phyloP scores from a whole-genome alignment of 1,140 invertebrate species.

The Epicauta chinensis region DNA sequence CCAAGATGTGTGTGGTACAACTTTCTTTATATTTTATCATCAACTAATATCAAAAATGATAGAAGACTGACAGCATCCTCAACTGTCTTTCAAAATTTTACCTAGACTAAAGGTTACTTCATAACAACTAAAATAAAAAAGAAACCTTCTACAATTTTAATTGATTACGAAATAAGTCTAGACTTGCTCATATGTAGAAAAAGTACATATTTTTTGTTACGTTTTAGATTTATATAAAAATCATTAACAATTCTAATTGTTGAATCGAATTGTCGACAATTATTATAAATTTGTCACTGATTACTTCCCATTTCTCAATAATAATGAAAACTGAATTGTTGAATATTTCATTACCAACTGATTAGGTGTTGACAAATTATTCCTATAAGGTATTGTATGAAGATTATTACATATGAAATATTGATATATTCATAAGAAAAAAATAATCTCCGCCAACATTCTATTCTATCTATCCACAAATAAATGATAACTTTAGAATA shows the following conservation, averaged over 20 bases:
- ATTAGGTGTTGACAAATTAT: not conserved
- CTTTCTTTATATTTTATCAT: slow-evolving; percentile 2
- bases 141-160: not conserved
- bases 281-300: not conserved
- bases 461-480: not conserved
- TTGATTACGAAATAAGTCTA: too few species aligned
- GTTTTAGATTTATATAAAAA: too few species aligned
- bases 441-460: not conserved
- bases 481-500: too few species aligned
- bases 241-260: not conserved
- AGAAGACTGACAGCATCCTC: not conserved
- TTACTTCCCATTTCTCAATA: not conserved
- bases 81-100: slow-evolving; percentile 1
- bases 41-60: not conserved
- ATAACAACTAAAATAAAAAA: too few species aligned
- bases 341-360: too few species aligned
- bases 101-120: too few species aligned
- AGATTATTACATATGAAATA: not conserved
- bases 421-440: not conserved
- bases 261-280: not conserved
- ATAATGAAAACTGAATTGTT: not conserved
- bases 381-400: not conserved
- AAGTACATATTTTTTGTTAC: too few species aligned
- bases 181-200: too few species aligned
- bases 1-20: too few species aligned